Conservation (phyloP, 2,888 invertebrate species). For the Megamerina dolium region DNA sequence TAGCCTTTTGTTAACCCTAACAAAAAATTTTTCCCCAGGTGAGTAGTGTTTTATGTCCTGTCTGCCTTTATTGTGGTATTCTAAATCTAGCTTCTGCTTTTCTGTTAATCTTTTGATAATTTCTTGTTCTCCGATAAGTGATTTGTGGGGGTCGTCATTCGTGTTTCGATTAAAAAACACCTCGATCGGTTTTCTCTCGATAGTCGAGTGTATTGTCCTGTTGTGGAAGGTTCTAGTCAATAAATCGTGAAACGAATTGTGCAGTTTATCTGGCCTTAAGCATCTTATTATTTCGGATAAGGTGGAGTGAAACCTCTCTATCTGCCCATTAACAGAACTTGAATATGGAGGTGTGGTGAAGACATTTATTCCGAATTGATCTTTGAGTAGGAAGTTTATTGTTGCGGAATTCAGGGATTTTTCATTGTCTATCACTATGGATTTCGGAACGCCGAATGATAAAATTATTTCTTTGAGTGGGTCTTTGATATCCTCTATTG, state of each 20-base stretch:
- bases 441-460: conserved; percentile 7
- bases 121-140: conserved; percentile 8
- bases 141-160: too few species aligned
- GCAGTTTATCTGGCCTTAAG: conserved; percentile 5
- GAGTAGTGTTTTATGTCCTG: background rate
- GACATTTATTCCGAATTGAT: conserved; percentile 7
- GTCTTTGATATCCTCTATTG: conserved; percentile 6
- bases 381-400: conserved; percentile 8
- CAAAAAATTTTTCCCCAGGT: too few species aligned
- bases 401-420: conserved; percentile 9
- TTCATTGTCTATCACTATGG: conserved; percentile 12
- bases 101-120: conserved; percentile 1
- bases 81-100: conserved; percentile 7
- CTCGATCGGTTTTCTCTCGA: conserved; percentile 2
- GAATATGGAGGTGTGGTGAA: conserved; percentile 10
- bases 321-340: conserved; percentile 8
- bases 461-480: conserved; percentile 5
- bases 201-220: conserved; percentile 5
- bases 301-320: conserved; percentile 11
- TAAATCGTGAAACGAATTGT: conserved; percentile 5
- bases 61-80: conserved; percentile 1
- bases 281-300: background rate
- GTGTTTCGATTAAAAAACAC: too few species aligned
- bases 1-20: too few species aligned
- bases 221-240: conserved; percentile 3